A percentile compares a stretch with the other conserved stretches of the same genome.
phyloP scores from a whole-genome alignment of 1,140 invertebrate species.

The Aphaenogaster ashmeadi region DNA sequence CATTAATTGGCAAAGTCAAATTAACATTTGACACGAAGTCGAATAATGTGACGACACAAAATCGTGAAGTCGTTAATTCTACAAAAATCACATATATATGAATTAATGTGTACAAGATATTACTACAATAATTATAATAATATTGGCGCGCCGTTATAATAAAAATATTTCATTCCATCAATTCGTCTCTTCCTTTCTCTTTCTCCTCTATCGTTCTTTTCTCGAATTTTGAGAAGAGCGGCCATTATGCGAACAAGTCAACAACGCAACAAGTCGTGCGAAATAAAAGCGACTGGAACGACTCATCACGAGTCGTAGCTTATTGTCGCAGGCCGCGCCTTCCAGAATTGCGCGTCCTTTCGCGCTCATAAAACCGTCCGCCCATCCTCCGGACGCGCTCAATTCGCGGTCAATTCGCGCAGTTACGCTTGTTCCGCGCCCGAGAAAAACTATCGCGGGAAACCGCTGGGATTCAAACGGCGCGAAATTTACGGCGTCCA shows the following conservation, averaged over 20 bases:
- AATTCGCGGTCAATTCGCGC: background rate
- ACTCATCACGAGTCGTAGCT: background rate
- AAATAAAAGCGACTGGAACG: background rate
- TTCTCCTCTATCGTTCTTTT: background rate
- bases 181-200: background rate
- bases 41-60: background rate
- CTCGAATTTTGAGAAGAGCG: background rate
- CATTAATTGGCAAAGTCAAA: background rate
- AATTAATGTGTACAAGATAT: background rate
- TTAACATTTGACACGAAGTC: too few relatives aligned
- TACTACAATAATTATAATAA: background rate
- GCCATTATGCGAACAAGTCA: background rate
- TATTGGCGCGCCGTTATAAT: background rate
- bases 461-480: background rate
- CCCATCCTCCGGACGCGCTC: background rate
- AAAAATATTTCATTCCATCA: background rate
- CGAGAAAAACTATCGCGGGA: background rate
- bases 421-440: background rate
- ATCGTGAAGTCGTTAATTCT: background rate
- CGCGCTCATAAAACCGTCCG: background rate
- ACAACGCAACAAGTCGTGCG: background rate
- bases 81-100: background rate
- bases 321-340: background rate
- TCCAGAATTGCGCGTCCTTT: background rate
- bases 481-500: background rate